Base-by-base conservation (phyloP, 2,888 invertebrate genomes). In the Dryocosmus kuriphilus region DNA sequence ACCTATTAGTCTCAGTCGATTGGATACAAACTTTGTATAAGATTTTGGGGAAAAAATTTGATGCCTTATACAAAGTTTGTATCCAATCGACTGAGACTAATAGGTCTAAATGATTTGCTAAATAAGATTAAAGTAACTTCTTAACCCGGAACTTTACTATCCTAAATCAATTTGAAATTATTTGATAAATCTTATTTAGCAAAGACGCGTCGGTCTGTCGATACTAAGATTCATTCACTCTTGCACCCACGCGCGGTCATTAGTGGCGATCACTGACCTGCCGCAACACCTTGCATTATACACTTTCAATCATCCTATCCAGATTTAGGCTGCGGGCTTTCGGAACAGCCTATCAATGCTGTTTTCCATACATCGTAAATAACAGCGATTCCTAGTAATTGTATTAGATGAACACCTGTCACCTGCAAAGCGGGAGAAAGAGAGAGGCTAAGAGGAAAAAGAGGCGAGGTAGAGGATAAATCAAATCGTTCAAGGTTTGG, bases 341-440 rank as follows among this genome's bases (percentile, higher is more conserved):
- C 80, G 71, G 82, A 80, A 80, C 75, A 76, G 22, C 62, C 65
- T 83, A 83, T 85, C 85, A 84, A 84, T 83, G 84, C 77, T 78
- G 82, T 83, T 86, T 85, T 80, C 80, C 82, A 76, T 82, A 83
- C 77, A 79, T 86, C 86, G 83, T 90, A 90, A 90, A 90, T 90
- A 85, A 89, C 85, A 79, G 80, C 77, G 85, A 88, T 88, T 87
- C 84, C 76, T 82, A 80, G 86, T 89, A 90, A 90, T 90, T 90
- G 90, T 88, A 89, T 90, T 89, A 89, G 89, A 90, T 90, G 88
- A 90, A 85, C 76, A 85, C 84, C 88, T 89, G 89, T 88, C 88
- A 83, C 82, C 82, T 80, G 82, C 65, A 24, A 75, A 60, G 55
- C 19, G 74, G n/a, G 77, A 57, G 71, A 73, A 62, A 35, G 60